These are phyloP conservation scores for Dichetophora obliterata DNA, from an alignment of 2,888 invertebrate species.

Conservation along the genomic window DNA sequence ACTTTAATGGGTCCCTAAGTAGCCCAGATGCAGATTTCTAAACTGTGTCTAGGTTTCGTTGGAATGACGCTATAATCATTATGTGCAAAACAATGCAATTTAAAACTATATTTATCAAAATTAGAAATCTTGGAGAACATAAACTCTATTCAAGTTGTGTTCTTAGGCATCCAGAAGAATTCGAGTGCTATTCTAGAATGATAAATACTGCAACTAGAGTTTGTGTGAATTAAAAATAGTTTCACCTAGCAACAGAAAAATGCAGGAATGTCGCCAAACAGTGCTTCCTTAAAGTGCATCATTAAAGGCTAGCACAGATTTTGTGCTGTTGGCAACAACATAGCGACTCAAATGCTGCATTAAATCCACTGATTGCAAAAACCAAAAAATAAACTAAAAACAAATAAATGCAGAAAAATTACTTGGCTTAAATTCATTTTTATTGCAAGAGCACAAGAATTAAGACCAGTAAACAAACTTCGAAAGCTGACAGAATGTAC, in stretches of 20 bases:
- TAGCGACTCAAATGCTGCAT: not conserved
- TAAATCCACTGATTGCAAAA: conserved; percentile 2
- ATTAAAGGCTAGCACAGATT: not conserved
- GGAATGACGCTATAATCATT: no score
- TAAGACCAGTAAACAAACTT: conserved; percentile 6
- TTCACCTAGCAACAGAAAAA: not conserved
- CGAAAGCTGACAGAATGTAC: conserved; percentile 11
- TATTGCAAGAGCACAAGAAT: not conserved
- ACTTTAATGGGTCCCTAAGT: no score
- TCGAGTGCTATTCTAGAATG: not conserved
- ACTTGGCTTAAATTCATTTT: conserved; percentile 21
- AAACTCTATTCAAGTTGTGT: no score
- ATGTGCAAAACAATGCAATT: no score
- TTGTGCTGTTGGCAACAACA: not conserved
- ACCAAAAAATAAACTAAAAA: not conserved
- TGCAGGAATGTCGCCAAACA: not conserved
- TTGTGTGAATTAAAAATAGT: conserved; percentile 11
- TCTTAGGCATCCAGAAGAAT: no score
- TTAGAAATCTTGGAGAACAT: no score
- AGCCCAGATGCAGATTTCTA: no score
- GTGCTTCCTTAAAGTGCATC: not conserved
- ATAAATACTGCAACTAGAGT: conserved; percentile 23
- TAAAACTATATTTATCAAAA: no score
- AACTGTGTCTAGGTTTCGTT: no score
- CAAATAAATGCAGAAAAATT: conserved; percentile 16